These are phyloP conservation scores for human DNA, from an alignment of 2,113 vertebrate species.

Conservation along the genomic window GRCh38 chr14:68191001-68191500, in stretches of 20 bases:
- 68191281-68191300: conserved; percentile 4
- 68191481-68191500: neutral
- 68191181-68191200: neutral
- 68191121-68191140: conserved; percentile 15
- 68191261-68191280: conserved; percentile 4
- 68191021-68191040: neutral
- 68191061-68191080: neutral
- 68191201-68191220: neutral
- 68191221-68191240: conserved; percentile 38
- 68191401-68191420: conserved; percentile 7
- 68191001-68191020: conserved; percentile 22
- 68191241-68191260: conserved; percentile 26
- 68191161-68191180: conserved; percentile 36
- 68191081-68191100: neutral
- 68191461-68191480: conserved; percentile 27
- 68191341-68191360: neutral
- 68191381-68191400: conserved; percentile 24
- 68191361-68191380: neutral
- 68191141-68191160: conserved; percentile 36
- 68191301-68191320: conserved; percentile 37
- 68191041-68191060: neutral
- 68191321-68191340: conserved; percentile 37
- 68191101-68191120: conserved; percentile 43
- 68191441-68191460: neutral
- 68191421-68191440: conserved; percentile 21